phyloP scores from a whole-genome alignment of 2,113 vertebrate genomes.

The Rhea americana region DNA sequence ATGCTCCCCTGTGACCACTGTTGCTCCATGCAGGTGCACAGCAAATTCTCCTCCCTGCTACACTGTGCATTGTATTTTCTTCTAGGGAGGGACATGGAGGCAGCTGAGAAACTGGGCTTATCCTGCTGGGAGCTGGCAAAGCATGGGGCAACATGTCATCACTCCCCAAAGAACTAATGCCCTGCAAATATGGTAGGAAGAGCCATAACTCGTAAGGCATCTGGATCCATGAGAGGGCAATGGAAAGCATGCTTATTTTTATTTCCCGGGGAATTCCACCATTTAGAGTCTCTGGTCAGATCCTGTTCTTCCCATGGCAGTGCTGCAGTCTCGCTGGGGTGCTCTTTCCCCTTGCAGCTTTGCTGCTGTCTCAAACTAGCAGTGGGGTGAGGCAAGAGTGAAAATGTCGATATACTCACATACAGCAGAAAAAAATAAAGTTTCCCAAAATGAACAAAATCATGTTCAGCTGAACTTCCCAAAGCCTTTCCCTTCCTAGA shows the following conservation, averaged over 20 bases:
- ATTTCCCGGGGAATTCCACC: background rate
- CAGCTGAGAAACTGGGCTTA: background rate
- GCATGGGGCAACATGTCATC: background rate
- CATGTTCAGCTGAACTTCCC: background rate
- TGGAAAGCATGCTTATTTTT: background rate
- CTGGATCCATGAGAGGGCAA: background rate
- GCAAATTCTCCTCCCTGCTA: background rate
- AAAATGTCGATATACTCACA: background rate
- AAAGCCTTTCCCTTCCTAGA: conserved; percentile 2
- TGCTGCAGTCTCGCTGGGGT: background rate
- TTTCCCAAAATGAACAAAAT: background rate
- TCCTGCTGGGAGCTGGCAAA: fast-evolving
- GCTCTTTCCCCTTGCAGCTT: background rate
- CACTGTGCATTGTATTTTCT: background rate
- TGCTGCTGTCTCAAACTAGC: background rate
- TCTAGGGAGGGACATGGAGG: background rate
- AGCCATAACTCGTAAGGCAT: background rate
- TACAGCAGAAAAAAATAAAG: background rate
- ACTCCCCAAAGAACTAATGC: background rate
- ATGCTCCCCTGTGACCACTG: too few species aligned
- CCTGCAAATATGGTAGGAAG: background rate
- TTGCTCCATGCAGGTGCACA: too few species aligned
- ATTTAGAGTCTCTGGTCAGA: background rate
- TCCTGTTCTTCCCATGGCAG: background rate
- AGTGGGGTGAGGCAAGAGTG: background rate